Percentiles rank a stretch among this genome's conserved stretches.
These are phyloP conservation scores for Gymnothorax reevesii DNA, from an alignment of 2,797 vertebrate species.

Conservation along the genomic window DNA sequence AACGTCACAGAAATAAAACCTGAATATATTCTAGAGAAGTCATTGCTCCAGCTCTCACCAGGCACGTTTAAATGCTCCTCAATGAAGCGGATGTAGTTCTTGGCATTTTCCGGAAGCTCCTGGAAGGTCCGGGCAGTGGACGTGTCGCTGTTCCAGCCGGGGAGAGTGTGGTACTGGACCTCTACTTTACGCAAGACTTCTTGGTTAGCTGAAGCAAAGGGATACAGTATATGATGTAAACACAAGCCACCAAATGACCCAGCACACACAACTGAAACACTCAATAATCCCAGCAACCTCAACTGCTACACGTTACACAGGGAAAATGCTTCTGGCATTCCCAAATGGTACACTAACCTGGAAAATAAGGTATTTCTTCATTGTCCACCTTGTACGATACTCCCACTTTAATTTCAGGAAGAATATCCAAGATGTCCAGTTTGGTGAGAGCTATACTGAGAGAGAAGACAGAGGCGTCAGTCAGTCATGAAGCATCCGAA, in stretches of 20 bases:
- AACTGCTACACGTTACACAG: neutral
- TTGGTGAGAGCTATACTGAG: constrained; percentile 93
- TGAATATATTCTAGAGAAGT: too few relatives aligned
- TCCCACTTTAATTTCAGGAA: constrained; percentile 91
- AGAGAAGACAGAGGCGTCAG: constrained; percentile 5
- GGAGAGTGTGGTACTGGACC: constrained; percentile 90
- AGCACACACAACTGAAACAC: neutral
- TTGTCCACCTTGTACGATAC: constrained; percentile 87
- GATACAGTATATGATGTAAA: constrained; percentile 9
- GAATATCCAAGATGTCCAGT: constrained; percentile 93
- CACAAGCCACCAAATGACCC: neutral
- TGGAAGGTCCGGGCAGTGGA: constrained; percentile 84
- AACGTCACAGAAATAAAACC: too few relatives aligned
- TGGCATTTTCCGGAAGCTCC: constrained; percentile 91
- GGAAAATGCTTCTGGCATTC: neutral
- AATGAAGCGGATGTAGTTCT: constrained; percentile 88
- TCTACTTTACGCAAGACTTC: constrained; percentile 92
- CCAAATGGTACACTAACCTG: constrained; percentile 74
- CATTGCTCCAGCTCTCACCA: constrained; percentile 69
- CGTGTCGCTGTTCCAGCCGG: constrained; percentile 91
- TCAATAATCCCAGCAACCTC: neutral
- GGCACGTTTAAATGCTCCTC: constrained; percentile 86
- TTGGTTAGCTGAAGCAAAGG: constrained; percentile 82
- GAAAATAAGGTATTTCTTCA: constrained; percentile 93
- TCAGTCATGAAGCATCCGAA: neutral